A percentile compares a stretch with the other conserved stretches of the same genome.
Conservation (phyloP, 2,113 vertebrate species). For the Acanthochromis polyacanthus region DNA sequence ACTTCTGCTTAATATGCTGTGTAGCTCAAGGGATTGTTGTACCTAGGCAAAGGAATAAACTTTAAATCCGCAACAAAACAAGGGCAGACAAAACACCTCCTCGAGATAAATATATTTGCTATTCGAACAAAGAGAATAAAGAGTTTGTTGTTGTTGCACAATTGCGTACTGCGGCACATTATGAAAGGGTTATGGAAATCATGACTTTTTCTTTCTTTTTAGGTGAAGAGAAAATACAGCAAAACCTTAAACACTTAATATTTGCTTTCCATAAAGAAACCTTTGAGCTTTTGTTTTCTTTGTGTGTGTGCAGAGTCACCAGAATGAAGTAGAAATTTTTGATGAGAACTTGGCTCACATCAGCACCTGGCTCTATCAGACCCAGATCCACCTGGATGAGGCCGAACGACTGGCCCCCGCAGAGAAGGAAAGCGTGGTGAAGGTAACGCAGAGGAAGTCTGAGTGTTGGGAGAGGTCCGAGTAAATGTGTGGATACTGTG, state of each 20-base stretch:
- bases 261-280: conserved; percentile 7
- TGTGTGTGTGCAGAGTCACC: conserved; percentile 88
- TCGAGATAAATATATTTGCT: background rate
- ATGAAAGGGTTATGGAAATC: background rate
- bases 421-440: conserved; percentile 91
- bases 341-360: conserved; percentile 98
- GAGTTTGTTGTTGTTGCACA: conserved; percentile 1
- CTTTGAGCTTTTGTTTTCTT: background rate
- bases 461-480: background rate
- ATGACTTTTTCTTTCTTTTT: background rate
- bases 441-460: conserved; percentile 79
- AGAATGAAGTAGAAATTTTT: conserved; percentile 95
- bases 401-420: conserved; percentile 89
- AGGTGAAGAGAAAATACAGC: conserved; percentile 1
- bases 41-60: background rate
- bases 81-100: conserved; percentile 7
- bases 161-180: background rate
- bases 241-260: background rate
- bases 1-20: background rate
- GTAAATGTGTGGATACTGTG: background rate
- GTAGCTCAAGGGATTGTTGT: conserved; percentile 1
- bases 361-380: conserved; percentile 98
- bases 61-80: conserved; percentile 12
- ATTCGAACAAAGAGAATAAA: background rate
- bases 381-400: conserved; percentile 95